Evolutionary conservation across 2,113 vertebrate species (phyloP).

Genomic region (Barnardius zonarius): DNA sequence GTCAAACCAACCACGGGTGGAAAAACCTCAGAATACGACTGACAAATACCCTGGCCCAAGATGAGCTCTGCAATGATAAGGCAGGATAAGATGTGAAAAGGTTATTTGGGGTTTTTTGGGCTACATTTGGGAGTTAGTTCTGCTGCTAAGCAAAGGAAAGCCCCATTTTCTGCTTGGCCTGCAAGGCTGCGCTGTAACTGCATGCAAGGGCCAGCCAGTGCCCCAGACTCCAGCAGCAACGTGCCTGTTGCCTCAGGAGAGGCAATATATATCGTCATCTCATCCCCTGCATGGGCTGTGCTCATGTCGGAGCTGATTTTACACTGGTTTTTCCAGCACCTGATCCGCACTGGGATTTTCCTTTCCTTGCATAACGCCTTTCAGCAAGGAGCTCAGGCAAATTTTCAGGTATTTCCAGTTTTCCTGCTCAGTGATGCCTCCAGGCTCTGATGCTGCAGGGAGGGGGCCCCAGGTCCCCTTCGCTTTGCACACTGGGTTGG

Average conservation of each 20-base stretch:
- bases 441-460: neutral
- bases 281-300: neutral
- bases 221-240: neutral
- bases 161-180: neutral
- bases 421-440: neutral
- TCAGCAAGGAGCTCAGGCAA: neutral
- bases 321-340: slow-evolving; percentile 8
- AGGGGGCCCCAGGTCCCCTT: fast-evolving
- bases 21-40: neutral
- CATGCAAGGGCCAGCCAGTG: neutral
- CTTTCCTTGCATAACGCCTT: neutral
- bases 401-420: slow-evolving; percentile 65
- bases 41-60: neutral
- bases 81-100: neutral
- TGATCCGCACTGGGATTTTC: neutral
- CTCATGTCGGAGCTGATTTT: neutral
- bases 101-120: neutral
- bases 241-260: neutral
- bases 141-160: neutral
- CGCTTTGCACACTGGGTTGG: neutral
- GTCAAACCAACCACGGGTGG: neutral
- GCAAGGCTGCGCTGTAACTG: neutral
- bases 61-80: neutral
- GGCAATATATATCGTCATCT: neutral
- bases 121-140: neutral